A percentile compares a stretch with the other conserved stretches of the same genome.
Conservation (phyloP, 2,113 vertebrate genomes). For the Trogon melanurus region DNA sequence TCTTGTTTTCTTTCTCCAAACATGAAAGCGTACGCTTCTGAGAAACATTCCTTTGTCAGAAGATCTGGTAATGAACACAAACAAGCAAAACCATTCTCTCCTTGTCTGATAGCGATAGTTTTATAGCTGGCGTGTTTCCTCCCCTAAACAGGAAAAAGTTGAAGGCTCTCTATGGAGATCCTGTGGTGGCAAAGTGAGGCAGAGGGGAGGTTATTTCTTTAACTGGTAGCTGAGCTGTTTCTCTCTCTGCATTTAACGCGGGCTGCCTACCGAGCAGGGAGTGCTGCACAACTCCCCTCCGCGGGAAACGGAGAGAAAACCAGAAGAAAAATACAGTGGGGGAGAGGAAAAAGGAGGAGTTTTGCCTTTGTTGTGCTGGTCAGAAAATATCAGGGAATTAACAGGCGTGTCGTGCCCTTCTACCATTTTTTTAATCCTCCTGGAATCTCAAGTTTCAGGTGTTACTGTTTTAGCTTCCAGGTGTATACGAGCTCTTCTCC, state of each 20-base stretch:
- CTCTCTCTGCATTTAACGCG: not conserved
- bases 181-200: not conserved
- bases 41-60: not conserved
- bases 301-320: not conserved
- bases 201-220: not conserved
- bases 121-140: not conserved
- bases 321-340: not conserved
- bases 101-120: not conserved
- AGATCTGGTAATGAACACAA: constrained; percentile 41
- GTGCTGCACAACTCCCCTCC: not conserved
- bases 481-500: not conserved
- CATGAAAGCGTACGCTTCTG: not conserved
- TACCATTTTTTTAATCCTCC: not conserved
- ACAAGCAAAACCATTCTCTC: not conserved
- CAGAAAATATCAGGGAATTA: not conserved
- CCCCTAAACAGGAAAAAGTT: not conserved
- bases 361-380: not conserved
- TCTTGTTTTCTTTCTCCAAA: constrained; percentile 2
- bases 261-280: not conserved
- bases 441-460: rapidly evolving
- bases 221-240: not conserved
- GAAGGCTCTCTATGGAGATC: not conserved
- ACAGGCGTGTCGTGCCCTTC: not conserved
- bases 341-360: not conserved
- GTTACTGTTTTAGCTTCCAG: not conserved